A percentile compares a stretch with the other conserved stretches of the same genome.
These are phyloP conservation scores for Pandemis heparana DNA, from an alignment of 2,888 invertebrate genomes.

Conservation along the genomic window DNA sequence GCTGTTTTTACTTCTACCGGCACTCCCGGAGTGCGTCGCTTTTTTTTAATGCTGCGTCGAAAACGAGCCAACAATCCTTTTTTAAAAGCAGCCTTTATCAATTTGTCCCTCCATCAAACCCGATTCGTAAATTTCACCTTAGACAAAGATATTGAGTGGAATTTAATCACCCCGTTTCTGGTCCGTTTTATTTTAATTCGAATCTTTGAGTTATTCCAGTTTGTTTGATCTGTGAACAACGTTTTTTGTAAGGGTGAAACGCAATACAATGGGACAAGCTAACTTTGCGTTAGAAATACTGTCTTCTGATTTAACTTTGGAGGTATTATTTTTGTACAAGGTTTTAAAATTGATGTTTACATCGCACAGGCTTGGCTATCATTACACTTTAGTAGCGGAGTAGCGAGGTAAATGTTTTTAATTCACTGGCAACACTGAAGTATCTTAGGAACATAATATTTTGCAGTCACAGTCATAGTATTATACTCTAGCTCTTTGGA, in stretches of 20 bases:
- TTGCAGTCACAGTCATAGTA: not conserved
- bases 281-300: no score
- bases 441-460: no score
- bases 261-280: not conserved
- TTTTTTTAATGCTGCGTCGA: not conserved
- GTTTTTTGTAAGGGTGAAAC: not conserved
- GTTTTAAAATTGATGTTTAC: no score
- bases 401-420: no score
- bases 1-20: no score
- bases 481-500: not conserved
- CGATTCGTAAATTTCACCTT: not conserved
- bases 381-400: no score
- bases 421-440: no score
- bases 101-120: conserved; percentile 3
- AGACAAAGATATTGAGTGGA: conserved; percentile 5
- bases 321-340: no score
- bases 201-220: conserved; percentile 1
- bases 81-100: not conserved
- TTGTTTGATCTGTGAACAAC: conserved; percentile 18
- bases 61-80: not conserved
- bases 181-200: not conserved
- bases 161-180: conserved; percentile 7
- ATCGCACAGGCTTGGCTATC: no score
- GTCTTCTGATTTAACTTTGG: no score
- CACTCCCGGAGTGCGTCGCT: no score